Base-by-base conservation (phyloP, 2,888 invertebrate genomes). In the Octonoba sinensis region DNA sequence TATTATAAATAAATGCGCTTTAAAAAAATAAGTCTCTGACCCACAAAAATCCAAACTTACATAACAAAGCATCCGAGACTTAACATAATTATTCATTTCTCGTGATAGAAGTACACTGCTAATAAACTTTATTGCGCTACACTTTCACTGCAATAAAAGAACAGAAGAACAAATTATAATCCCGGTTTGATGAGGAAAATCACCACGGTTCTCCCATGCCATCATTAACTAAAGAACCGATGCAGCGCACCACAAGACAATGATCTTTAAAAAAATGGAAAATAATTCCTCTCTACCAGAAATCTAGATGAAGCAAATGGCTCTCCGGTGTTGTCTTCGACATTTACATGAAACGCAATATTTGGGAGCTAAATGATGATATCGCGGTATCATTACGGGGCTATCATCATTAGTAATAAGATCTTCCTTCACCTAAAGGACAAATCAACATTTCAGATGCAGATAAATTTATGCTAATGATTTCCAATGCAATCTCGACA, bases 391-490 rank as follows among this genome's bases (percentile, higher is more conserved):
- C 78, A 71, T 78, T 78, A 78, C 65, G 51, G 44, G 44, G 59
- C 60, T 78, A 72, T 78, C 71, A 78, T 78, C 78, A 78, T 78
- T 78, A 78, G 75, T 60, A 67, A 75, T 67, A 67, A 67, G 75
- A 59, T 60, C 36, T 67, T 67, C 60, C 67, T 75, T 59, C 64
- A 75, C 60, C 44, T 71, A 65, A 70, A 64, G 69, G 64, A 77
- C 56, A 77, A 70, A 71, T 70, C 70, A 77, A 47, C 64, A 44
- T 49, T 51, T 69, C 57, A 18, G n/a, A 70, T 77, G 54, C 65
- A 70, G 77, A 70, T 69, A 77, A 70, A 77, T 77, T 77, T 77
- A 77, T 77, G 77, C 71, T 77, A 77, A 71, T 77, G 70, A 77
- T 77, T 70, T 64, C 64, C 46, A 77, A 11, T 56, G 65, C 27